Evolutionary conservation across 2,113 vertebrate species (phyloP), one percentile per base, ranked within the genome.

Genomic region (Corvus cornix): DNA sequence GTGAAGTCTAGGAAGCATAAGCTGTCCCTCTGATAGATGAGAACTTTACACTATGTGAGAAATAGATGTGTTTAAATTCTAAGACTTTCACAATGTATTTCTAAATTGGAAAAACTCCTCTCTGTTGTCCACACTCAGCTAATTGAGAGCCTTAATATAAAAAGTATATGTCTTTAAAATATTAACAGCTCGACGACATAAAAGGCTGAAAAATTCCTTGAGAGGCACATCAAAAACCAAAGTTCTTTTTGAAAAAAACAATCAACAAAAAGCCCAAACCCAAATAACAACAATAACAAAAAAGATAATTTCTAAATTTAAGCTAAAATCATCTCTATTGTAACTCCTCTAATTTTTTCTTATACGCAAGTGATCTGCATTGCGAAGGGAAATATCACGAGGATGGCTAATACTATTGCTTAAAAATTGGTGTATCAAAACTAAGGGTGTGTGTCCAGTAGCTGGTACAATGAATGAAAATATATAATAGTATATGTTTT

Each of bases 251-350:
- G 7, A 43, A 24, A 46, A 31, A 22, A 28, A 17, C 11, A 43
- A 24, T 12, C 3, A 26, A 21, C 3, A 24, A 30, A 35, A 44
- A 4, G 0, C 17, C 7, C 19, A 33, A 53, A 24, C 3, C 22
- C 17, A 86, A 66, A n/a, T 7, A 7, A 16, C 4, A 44, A 16
- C 11, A 53, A 5, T 5, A 48, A 6, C 28, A 21, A 13, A 44
- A 43, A 9, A n/a, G 2, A 33, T 37, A 1, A 64, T 64, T 75
- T 12, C 27, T 19, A 59, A 82, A 55, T 66, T 41, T 13, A 80
- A 70, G 16, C 10, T 6, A 5, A 89, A 88, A 76, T 86, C 0
- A 14, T 60, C 7, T 18, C 12, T 55, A 6, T n/a, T 81, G 9
- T 39, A 46, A 33, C 73, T 85, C 30, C 8, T 11, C 51, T 79